These are phyloP conservation scores for Karalla daura DNA, from an alignment of 2,797 vertebrate species.

Conservation along the genomic window DNA sequence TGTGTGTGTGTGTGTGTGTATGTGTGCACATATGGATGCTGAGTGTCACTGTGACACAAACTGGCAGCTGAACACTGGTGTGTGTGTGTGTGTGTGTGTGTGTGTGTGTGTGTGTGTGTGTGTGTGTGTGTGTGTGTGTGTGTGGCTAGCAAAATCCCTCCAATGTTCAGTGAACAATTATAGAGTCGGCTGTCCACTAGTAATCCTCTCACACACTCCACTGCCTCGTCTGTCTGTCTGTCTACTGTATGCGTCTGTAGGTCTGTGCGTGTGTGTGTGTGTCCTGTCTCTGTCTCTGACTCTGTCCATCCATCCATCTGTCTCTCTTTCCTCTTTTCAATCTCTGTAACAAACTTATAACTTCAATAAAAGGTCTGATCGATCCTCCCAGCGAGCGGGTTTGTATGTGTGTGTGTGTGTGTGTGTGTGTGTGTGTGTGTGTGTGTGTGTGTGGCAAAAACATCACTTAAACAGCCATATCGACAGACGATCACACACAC, in stretches of 20 bases:
- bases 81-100: conserved; percentile 37
- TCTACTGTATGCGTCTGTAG: conserved; percentile 61
- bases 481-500: background rate
- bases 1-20: conserved; percentile 28
- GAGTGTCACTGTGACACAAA: conserved; percentile 54
- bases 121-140: conserved; percentile 46
- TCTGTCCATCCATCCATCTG: conserved; percentile 22
- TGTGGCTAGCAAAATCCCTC: conserved; percentile 61
- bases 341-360: conserved; percentile 45
- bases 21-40: conserved; percentile 58
- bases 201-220: conserved; percentile 79
- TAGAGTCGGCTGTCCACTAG: conserved; percentile 65
- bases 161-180: conserved; percentile 82
- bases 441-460: conserved; percentile 32
- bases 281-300: background rate
- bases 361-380: conserved; percentile 56
- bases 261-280: conserved; percentile 44
- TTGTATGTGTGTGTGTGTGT: conserved; percentile 35
- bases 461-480: background rate
- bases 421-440: conserved; percentile 43
- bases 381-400: conserved; percentile 29
- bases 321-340: conserved; percentile 29
- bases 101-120: conserved; percentile 42
- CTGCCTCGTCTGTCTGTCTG: conserved; percentile 69
- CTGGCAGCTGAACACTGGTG: conserved; percentile 53